These are phyloP conservation scores for Ectropis crepuscularia DNA, from an alignment of 2,888 invertebrate species.

Conservation along the genomic window DNA sequence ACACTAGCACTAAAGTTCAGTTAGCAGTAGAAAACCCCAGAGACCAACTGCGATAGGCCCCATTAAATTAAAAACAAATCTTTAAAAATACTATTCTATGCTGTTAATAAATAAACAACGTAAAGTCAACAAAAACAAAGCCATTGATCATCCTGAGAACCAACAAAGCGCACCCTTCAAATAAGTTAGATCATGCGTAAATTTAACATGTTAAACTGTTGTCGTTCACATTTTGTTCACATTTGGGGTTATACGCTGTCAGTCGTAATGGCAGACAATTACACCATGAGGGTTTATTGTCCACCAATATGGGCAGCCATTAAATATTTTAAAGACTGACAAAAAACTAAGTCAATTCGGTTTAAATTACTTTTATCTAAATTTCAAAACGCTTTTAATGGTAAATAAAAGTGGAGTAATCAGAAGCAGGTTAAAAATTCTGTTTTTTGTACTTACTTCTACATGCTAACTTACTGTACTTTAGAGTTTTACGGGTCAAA, in stretches of 20 bases:
- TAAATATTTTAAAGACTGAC: slow-evolving; percentile 7
- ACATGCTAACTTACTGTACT: no score
- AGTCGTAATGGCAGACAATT: slow-evolving; percentile 58
- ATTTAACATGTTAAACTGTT: slow-evolving; percentile 64
- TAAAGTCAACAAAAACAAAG: slow-evolving; percentile 43
- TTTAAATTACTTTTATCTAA: not conserved
- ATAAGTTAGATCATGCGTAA: slow-evolving; percentile 72
- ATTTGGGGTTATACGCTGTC: slow-evolving; percentile 62
- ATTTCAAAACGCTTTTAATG: not conserved
- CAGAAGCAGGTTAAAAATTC: not conserved
- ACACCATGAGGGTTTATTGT: slow-evolving; percentile 51
- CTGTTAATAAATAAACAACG: not conserved
- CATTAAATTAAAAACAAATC: no score
- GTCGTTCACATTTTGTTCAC: slow-evolving; percentile 57
- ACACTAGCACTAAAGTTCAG: no score
- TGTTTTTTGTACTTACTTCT: no score
- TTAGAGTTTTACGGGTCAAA: no score
- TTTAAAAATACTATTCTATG: not conserved
- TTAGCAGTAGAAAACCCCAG: no score
- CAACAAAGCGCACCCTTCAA: slow-evolving; percentile 36
- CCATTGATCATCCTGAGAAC: slow-evolving; percentile 44
- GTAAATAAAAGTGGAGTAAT: not conserved
- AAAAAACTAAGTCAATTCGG: not conserved
- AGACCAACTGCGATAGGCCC: no score
- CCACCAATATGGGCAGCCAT: slow-evolving; percentile 41